Percentiles rank a stretch among this genome's conserved stretches.
These are phyloP conservation scores for Hylaea fasciaria DNA, from an alignment of 2,888 invertebrate species.

Conservation along the genomic window DNA sequence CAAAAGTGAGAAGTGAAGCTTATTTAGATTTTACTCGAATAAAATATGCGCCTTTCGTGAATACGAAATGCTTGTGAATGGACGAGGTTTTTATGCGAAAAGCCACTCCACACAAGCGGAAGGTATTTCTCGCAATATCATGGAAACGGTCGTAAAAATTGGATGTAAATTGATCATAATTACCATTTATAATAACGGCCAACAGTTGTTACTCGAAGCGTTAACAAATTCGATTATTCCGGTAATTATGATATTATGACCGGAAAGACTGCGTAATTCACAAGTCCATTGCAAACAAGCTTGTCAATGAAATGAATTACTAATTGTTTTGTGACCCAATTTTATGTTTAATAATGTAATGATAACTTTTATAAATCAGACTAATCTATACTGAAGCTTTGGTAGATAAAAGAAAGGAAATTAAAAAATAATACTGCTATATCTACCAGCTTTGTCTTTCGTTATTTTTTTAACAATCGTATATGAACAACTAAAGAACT, in stretches of 20 bases:
- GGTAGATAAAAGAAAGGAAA: background rate
- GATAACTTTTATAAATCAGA: no score
- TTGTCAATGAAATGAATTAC: conserved; percentile 26
- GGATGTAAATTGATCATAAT: conserved; percentile 20
- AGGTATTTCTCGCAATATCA: conserved; percentile 16
- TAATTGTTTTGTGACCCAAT: conserved; percentile 12
- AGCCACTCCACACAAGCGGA: conserved; percentile 16
- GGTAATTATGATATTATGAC: conserved; percentile 34
- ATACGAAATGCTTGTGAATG: conserved; percentile 19
- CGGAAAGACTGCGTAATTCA: conserved; percentile 27
- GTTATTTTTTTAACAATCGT: no score
- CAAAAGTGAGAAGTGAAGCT: conserved; percentile 51
- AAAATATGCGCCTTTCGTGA: conserved; percentile 44
- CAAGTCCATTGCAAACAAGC: conserved; percentile 14
- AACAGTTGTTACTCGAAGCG: conserved; percentile 21
- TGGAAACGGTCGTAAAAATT: conserved; percentile 19
- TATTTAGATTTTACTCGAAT: conserved; percentile 47
- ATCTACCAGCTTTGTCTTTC: no score
- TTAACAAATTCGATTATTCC: conserved; percentile 22
- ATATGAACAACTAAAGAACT: background rate
- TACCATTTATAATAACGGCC: conserved; percentile 19
- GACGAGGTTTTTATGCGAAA: conserved; percentile 20
- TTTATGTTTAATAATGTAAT: conserved; percentile 11
- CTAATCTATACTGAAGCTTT: no score
- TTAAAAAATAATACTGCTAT: background rate